Percentiles rank a stretch among this genome's conserved stretches.
Evolutionary conservation across 2,888 invertebrate genomes (phyloP).

Genomic region (Bhutanitis thaidina): DNA sequence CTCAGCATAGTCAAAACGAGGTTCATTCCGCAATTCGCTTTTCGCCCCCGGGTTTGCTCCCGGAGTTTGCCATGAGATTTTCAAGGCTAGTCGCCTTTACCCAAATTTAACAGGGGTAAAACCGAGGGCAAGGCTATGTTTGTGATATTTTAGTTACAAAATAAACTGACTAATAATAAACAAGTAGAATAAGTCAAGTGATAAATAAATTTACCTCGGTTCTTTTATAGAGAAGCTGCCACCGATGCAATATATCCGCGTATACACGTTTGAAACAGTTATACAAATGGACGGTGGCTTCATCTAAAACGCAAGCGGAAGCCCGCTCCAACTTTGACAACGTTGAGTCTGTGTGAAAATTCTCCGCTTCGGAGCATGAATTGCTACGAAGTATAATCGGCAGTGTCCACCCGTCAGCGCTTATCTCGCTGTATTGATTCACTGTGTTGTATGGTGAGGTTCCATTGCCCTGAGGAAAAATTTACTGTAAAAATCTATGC

Average conservation of each 20-base stretch:
- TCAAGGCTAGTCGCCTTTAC: too few relatives aligned
- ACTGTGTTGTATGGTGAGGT: constrained; percentile 96
- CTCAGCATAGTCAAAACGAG: too few relatives aligned
- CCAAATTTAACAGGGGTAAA: too few relatives aligned
- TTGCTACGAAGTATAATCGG: constrained; percentile 88
- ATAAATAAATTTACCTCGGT: constrained; percentile 79
- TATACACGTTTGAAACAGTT: constrained; percentile 93
- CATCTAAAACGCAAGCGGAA: constrained; percentile 63
- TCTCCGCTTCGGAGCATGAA: constrained; percentile 92
- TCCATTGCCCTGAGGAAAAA: constrained; percentile 71
- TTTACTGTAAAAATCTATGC: too few relatives aligned
- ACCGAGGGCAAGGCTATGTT: too few relatives aligned
- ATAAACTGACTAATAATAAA: too few relatives aligned
- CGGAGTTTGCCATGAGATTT: too few relatives aligned
- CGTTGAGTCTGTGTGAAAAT: constrained; percentile 76
- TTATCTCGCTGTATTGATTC: constrained; percentile 85
- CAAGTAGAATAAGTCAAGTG: too few relatives aligned
- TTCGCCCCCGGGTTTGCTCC: too few relatives aligned
- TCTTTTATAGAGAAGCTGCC: constrained; percentile 89
- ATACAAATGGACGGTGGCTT: constrained; percentile 80
- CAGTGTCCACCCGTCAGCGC: constrained; percentile 88
- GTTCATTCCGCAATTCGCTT: too few relatives aligned
- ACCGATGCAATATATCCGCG: constrained; percentile 92
- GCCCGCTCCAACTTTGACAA: constrained; percentile 55
- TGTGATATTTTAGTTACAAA: too few relatives aligned